phyloP scores from a whole-genome alignment of 2,888 invertebrate species.

The Drosophila maculinotata region DNA sequence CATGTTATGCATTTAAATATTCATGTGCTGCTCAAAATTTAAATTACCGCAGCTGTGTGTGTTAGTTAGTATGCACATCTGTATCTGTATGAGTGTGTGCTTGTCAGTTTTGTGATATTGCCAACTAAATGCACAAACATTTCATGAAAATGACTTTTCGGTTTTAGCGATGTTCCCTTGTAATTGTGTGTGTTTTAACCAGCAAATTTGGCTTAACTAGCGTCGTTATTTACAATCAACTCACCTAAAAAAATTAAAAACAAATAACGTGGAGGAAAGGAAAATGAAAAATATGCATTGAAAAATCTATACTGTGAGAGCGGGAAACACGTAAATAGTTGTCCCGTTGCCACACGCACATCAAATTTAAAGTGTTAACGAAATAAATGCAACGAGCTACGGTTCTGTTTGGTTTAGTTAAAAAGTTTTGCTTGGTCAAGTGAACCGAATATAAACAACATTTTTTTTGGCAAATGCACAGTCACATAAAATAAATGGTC shows the following conservation, averaged over 20 bases:
- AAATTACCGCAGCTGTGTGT: constrained; percentile 56
- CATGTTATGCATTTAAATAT: constrained; percentile 73
- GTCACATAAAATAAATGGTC: constrained; percentile 35
- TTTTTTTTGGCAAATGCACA: constrained; percentile 22
- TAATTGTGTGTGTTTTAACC: constrained; percentile 8
- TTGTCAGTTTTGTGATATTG: too few relatives aligned
- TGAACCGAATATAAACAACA: constrained; percentile 10
- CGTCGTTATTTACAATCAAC: constrained; percentile 49
- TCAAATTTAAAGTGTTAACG: constrained; percentile 28
- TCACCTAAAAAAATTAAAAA: constrained; percentile 12
- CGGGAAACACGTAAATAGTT: too few relatives aligned
- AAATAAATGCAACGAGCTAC: constrained; percentile 33
- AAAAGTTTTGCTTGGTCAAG: constrained; percentile 21
- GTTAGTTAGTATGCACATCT: constrained; percentile 17
- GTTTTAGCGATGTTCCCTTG: constrained; percentile 5
- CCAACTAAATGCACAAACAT: constrained; percentile 44
- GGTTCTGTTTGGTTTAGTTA: constrained; percentile 13
- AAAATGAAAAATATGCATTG: constrained; percentile 8
- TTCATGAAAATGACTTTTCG: constrained; percentile 34
- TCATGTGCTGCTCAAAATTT: constrained; percentile 71
- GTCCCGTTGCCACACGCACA: neutral
- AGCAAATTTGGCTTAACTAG: constrained; percentile 43
- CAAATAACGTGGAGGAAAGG: constrained; percentile 14
- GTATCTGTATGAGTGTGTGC: neutral
- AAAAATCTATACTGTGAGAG: constrained; percentile 15